A percentile compares a stretch with the other conserved stretches of the same genome.
phyloP scores from a whole-genome alignment of 53 echinoderm and acorn worm genomes.

The Astropecten irregularis region DNA sequence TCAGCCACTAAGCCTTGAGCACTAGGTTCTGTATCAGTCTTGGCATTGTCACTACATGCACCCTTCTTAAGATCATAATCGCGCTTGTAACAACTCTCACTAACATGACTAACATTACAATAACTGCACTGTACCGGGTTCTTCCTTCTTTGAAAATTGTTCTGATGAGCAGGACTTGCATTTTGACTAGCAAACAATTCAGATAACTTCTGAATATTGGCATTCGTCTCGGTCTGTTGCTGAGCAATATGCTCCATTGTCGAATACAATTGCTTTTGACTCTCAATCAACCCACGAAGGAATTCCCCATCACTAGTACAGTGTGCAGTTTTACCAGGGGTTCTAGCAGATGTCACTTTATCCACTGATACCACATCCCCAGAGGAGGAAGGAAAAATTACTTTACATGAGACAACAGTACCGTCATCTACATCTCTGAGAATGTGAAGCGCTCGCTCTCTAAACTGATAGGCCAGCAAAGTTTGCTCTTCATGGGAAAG shows the following conservation, averaged over 20 bases:
- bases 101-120: not conserved
- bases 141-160: not conserved
- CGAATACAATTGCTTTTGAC: not conserved
- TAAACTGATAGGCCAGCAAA: not conserved
- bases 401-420: no score
- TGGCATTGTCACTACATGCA: not conserved
- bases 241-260: not conserved
- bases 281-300: not conserved
- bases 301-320: not conserved
- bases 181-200: not conserved
- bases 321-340: no score
- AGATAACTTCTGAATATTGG: not conserved
- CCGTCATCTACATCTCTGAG: not conserved
- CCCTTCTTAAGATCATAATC: not conserved
- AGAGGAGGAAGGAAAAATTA: no score
- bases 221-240: not conserved
- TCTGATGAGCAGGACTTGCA: not conserved
- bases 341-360: not conserved
- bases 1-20: not conserved
- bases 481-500: not conserved
- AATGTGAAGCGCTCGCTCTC: not conserved
- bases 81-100: not conserved
- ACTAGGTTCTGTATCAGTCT: not conserved
- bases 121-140: not conserved
- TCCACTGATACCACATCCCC: not conserved